Conservation (phyloP, 2,888 invertebrate genomes). For the Formica aserva region DNA sequence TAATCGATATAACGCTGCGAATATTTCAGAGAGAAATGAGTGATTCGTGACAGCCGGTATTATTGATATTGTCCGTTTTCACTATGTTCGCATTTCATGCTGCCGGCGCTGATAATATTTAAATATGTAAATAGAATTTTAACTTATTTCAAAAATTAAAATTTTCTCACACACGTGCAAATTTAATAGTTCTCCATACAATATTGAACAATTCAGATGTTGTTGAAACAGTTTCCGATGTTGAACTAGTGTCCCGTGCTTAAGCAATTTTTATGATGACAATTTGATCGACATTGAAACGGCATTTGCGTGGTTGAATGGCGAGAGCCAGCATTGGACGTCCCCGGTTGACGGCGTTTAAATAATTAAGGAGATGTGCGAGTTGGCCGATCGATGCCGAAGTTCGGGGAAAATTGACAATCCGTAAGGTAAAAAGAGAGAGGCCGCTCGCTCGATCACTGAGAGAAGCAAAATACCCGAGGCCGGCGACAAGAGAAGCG, state of each 20-base stretch:
- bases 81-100: neutral
- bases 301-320: conserved; percentile 39
- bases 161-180: neutral
- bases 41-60: conserved; percentile 19
- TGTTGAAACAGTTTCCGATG: neutral
- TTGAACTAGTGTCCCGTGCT: neutral
- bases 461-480: conserved; percentile 59
- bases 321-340: neutral
- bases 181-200: neutral
- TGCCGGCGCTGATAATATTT: conserved; percentile 1
- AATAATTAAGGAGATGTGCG: conserved; percentile 78
- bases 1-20: conserved; percentile 18
- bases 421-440: conserved; percentile 54
- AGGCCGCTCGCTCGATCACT: conserved; percentile 40
- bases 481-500: conserved; percentile 74
- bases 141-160: neutral
- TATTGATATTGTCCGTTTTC: neutral
- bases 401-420: conserved; percentile 69
- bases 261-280: conserved; percentile 36
- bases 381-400: conserved; percentile 69
- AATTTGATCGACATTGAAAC: conserved; percentile 41
- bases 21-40: conserved; percentile 27
- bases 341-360: conserved; percentile 71
- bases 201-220: neutral
- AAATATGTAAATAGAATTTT: conserved; percentile 3